These are phyloP conservation scores for Danio kyathit DNA, from an alignment of 2,797 vertebrate species.

Conservation along the genomic window DNA sequence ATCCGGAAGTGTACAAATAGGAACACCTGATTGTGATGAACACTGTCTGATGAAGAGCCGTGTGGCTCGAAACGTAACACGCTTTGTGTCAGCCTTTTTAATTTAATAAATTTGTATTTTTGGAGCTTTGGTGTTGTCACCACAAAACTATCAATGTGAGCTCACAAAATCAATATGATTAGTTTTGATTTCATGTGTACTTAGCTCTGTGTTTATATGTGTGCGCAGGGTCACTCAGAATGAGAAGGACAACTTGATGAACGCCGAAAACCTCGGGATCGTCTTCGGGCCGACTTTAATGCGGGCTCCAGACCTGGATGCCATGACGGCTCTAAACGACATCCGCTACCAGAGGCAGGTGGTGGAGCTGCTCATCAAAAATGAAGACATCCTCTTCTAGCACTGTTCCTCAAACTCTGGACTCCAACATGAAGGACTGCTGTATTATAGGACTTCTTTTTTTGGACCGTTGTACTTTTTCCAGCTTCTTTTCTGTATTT, in stretches of 20 bases:
- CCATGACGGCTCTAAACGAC: slow-evolving; percentile 94
- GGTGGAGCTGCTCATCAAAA: slow-evolving; percentile 98
- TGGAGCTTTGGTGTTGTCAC: too few relatives aligned
- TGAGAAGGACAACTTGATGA: slow-evolving; percentile 97
- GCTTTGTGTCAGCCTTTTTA: too few relatives aligned
- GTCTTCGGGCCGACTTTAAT: slow-evolving; percentile 97
- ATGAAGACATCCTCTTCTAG: slow-evolving; percentile 96
- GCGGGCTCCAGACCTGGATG: slow-evolving; percentile 91
- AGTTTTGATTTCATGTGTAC: too few relatives aligned
- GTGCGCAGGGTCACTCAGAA: slow-evolving; percentile 90
- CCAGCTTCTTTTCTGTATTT: slow-evolving; percentile 2
- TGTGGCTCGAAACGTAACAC: too few relatives aligned
- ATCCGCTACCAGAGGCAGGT: slow-evolving; percentile 98
- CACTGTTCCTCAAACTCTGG: slow-evolving; percentile 63
- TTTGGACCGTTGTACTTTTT: slow-evolving; percentile 76
- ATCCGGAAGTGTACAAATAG: too few relatives aligned
- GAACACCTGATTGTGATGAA: too few relatives aligned
- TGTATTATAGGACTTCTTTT: slow-evolving; percentile 68
- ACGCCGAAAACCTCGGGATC: slow-evolving; percentile 96
- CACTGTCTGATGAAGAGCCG: too few relatives aligned
- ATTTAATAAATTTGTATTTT: too few relatives aligned
- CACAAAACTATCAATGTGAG: too few relatives aligned
- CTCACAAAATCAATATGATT: too few relatives aligned
- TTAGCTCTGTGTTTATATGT: slow-evolving; percentile 1
- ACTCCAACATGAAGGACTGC: slow-evolving; percentile 78